These are phyloP conservation scores for Papilio machaon DNA, from an alignment of 1,140 invertebrate species.

Conservation along the genomic window DNA sequence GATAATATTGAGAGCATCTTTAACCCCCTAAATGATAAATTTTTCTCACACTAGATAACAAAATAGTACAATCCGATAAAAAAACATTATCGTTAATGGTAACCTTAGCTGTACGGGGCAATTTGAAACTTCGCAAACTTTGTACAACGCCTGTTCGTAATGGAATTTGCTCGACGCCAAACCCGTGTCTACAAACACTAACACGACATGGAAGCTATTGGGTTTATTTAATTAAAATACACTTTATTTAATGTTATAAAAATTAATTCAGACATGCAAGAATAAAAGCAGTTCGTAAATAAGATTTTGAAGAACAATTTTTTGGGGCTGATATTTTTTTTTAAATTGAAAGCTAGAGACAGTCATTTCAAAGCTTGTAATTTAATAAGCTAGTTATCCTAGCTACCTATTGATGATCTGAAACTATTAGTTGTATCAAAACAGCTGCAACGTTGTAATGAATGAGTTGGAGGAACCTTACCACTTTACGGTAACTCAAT, in stretches of 20 bases:
- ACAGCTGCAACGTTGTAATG: no score
- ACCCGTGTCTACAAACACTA: constrained; percentile 11
- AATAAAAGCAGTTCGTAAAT: not conserved
- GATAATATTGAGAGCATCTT: no score
- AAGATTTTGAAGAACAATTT: no score
- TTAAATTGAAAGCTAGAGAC: no score
- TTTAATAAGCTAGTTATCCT: no score
- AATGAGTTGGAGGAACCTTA: no score
- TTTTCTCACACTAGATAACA: not conserved
- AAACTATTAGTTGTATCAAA: no score
- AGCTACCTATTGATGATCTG: no score
- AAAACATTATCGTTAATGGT: not conserved
- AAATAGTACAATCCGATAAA: not conserved
- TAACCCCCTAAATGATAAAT: no score
- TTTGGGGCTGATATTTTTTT: no score
- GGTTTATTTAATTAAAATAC: not conserved
- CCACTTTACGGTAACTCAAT: not conserved
- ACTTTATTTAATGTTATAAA: not conserved
- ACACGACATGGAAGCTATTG: not conserved
- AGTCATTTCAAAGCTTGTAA: no score
- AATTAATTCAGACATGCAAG: not conserved
- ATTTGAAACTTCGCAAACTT: constrained; percentile 3
- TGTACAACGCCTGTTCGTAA: not conserved
- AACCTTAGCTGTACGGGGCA: not conserved
- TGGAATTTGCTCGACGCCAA: constrained; percentile 5